These are phyloP conservation scores for Xestia ashworthii DNA, from an alignment of 2,888 invertebrate genomes.

Conservation along the genomic window DNA sequence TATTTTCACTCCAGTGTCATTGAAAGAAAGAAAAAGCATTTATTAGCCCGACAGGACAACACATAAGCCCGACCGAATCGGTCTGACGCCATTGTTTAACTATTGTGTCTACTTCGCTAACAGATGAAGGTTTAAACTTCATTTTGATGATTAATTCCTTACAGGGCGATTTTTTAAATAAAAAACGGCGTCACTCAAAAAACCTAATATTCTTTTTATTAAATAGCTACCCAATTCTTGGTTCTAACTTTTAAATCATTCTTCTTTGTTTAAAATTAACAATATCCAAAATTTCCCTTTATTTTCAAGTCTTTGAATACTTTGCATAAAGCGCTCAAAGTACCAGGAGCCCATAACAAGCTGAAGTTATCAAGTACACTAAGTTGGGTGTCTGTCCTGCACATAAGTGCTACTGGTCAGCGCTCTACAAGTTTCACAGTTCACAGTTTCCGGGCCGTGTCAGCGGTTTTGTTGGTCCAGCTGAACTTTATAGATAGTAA, in stretches of 20 bases:
- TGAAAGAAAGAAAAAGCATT: too few species aligned
- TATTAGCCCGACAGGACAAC: too few species aligned
- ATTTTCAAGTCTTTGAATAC: not conserved
- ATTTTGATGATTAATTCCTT: not conserved
- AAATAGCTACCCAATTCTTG: not conserved
- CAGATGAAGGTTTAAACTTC: not conserved
- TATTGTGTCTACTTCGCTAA: too few species aligned
- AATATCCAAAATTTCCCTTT: not conserved
- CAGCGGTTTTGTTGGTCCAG: slow-evolving; percentile 53
- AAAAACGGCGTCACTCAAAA: not conserved
- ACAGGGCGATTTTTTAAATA: not conserved
- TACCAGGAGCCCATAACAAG: slow-evolving; percentile 46
- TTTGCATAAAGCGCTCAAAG: slow-evolving; percentile 21
- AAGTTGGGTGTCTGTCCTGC: slow-evolving; percentile 45
- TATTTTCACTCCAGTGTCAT: not conserved
- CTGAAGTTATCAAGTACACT: slow-evolving; percentile 54
- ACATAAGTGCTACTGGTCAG: slow-evolving; percentile 56
- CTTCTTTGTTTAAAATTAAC: not conserved
- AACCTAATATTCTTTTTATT: not conserved
- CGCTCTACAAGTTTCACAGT: slow-evolving; percentile 43
- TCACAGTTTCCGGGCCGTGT: slow-evolving; percentile 20
- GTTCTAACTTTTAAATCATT: not conserved
- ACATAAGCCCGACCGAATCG: too few species aligned
- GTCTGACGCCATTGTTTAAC: too few species aligned
- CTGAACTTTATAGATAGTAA: slow-evolving; percentile 32